Base-by-base conservation (phyloP, 1,140 invertebrate genomes). In the Battus philenor region DNA sequence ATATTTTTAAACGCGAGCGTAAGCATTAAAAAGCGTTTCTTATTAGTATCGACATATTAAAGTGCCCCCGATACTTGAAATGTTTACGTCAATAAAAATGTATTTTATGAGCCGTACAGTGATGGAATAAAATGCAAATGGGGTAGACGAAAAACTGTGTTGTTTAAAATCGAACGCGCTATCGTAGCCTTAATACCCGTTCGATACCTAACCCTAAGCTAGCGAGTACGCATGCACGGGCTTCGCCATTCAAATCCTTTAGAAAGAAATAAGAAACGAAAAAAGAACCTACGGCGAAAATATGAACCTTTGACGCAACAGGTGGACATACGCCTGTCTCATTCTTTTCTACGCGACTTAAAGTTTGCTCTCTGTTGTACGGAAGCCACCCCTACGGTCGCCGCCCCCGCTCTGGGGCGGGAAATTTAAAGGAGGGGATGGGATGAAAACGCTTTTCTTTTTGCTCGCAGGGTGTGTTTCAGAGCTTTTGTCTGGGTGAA, bases 401-500 rank as follows among this genome's bases (percentile, higher is more conserved):
- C 74, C 80, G 74, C 78, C 80, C 73, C 68, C 68, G 58, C 67
- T 62, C 59, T 65, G 62, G 76, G 78, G 74, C 72, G 80, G 80
- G 72, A 84, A 85, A 77, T 74, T 69, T 64, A 68, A 72, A 68
- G 75, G 76, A 72, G 78, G 76, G 78, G 80, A 68, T 68, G 68
- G 66, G 64, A 71, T 78, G 76, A 67, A 78, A 80, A 80, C 70
- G 68, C 64, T 79, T 84, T 84, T 84, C 80, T 84, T 82, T 82
- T 81, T 81, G 66, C 72, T 77, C 67, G 61, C 71, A 61, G 76
- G 73, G 76, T 75, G 68, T 69, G 64, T 73, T 78, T 74, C 78
- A 78, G 74, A 62, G 70, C 75, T 79, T 80, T 82, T 84, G 78
- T 80, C 78, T 82, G 78, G 72, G 72, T 82, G 80, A 84, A 80